Evolutionary conservation across 2,113 vertebrate genomes (phyloP), one percentile per base, ranked within the genome.

Genomic region (Gallinago jamesoni): DNA sequence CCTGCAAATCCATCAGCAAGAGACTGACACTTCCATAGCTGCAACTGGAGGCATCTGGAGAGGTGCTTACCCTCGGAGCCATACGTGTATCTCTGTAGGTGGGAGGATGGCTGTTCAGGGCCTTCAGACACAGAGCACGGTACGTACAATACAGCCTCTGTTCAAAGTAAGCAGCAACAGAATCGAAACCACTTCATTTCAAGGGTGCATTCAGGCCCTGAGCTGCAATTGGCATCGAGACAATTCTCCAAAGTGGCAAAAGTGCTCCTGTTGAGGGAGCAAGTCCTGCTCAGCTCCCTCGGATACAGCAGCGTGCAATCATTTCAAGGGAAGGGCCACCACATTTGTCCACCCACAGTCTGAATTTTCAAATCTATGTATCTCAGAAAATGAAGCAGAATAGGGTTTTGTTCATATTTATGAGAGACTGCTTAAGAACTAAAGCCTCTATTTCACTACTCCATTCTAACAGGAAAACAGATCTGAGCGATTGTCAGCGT

Each of bases 161-260:
- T 93, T 93, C 93, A 66, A 62, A 78, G 89, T 3, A 56, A 37
- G 14, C 79, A 73, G 77, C 66, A 8, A 62, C 57, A 94, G 89
- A 81, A 95, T 81, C n/a, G 9, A 94, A 93, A 94, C 77, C 81
- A 85, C 96, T 94, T 94, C 89, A 91, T 57, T 57, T 97, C 91
- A 91, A 91, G 93, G 74, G 78, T 69, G 78, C 87, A 89, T 91
- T 93, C 74, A 87, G 69, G 91, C 89, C 78, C 10, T 6, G n/a
- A 91, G 93, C 94, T 14, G 4, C 12, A 1, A 20, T 5, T 93
- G 94, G 87, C 91, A 94, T 48, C 0, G 2, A 69, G 66, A 90
- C 92, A 94, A 55, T 47, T 75, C 84, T 94, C 63, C 87, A 45
- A 30, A 95, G 73, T 52, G 69, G 56, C 86, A 37, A 52, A 91